A percentile compares a stretch with the other conserved stretches of the same genome.
These are phyloP conservation scores for Lethrus apterus DNA, from an alignment of 1,140 invertebrate species.

Conservation along the genomic window DNA sequence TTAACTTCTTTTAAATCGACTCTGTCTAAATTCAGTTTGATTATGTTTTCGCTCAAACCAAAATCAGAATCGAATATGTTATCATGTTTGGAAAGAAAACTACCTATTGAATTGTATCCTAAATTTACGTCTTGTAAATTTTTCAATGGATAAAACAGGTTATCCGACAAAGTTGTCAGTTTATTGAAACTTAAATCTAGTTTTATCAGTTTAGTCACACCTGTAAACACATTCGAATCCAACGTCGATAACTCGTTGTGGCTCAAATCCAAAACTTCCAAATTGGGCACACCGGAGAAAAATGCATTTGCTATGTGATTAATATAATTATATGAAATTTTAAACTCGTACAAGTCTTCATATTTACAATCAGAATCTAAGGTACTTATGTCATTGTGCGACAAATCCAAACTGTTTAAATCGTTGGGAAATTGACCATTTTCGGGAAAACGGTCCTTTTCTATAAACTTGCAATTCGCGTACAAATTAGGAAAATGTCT, in stretches of 20 bases:
- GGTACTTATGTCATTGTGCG: constrained; percentile 29
- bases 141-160: constrained; percentile 20
- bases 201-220: constrained; percentile 38
- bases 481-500: constrained; percentile 3
- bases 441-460: constrained; percentile 21
- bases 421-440: constrained; percentile 19
- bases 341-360: constrained; percentile 16
- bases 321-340: constrained; percentile 40
- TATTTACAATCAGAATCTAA: constrained; percentile 16
- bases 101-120: constrained; percentile 32
- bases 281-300: constrained; percentile 39
- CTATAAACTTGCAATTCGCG: constrained; percentile 26
- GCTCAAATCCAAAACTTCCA: constrained; percentile 45
- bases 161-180: constrained; percentile 24
- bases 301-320: constrained; percentile 35
- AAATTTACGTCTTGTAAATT: constrained; percentile 29
- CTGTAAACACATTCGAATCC: constrained; percentile 38
- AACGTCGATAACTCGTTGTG: constrained; percentile 44
- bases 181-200: constrained; percentile 42
- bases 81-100: constrained; percentile 19
- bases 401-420: constrained; percentile 31
- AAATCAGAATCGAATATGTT: constrained; percentile 19
- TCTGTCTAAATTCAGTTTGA: constrained; percentile 27
- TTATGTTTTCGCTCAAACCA: constrained; percentile 25
- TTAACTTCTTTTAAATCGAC: constrained; percentile 24